Conservation (phyloP, 1,140 invertebrate species). For the Ceratina australensis region DNA sequence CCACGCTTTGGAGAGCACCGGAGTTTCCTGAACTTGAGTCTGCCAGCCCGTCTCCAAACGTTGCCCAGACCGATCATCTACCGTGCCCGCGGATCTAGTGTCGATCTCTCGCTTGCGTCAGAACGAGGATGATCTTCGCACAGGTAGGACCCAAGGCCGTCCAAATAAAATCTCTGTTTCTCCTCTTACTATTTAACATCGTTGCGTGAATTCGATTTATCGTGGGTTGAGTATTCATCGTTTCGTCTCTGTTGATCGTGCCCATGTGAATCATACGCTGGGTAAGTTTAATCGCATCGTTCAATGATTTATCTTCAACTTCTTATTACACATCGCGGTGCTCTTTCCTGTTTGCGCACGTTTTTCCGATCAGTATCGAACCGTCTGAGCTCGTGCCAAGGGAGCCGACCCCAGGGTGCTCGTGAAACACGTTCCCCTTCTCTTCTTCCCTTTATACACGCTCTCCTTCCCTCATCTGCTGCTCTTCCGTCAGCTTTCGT, state of each 20-base stretch:
- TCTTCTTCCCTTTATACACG: conserved; percentile 22
- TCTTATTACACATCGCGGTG: not conserved
- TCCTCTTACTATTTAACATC: too few species aligned
- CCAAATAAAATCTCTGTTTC: not conserved
- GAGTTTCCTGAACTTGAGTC: conserved; percentile 64
- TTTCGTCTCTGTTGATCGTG: too few species aligned
- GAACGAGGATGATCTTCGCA: conserved; percentile 49
- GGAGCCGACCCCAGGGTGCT: conserved; percentile 12
- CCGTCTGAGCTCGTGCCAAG: conserved; percentile 21
- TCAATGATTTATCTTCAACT: not conserved
- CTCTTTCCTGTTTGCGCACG: conserved; percentile 6
- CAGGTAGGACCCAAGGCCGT: conserved; percentile 44
- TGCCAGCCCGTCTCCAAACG: conserved; percentile 11
- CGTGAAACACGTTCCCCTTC: conserved; percentile 31
- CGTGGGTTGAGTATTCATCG: too few species aligned
- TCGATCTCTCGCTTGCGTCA: not conserved
- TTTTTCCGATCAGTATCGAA: conserved; percentile 11
- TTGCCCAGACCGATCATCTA: conserved; percentile 44
- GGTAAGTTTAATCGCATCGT: not conserved
- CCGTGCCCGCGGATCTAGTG: not conserved
- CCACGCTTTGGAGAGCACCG: conserved; percentile 63
- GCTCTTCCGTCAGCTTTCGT: conserved; percentile 50
- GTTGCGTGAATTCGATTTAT: too few species aligned
- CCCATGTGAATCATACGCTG: not conserved
- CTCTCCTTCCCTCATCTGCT: conserved; percentile 22